Evolutionary conservation across 2,888 invertebrate species (phyloP), one percentile per base, ranked within the genome.

Genomic region (Sepioteuthis lessoniana): DNA sequence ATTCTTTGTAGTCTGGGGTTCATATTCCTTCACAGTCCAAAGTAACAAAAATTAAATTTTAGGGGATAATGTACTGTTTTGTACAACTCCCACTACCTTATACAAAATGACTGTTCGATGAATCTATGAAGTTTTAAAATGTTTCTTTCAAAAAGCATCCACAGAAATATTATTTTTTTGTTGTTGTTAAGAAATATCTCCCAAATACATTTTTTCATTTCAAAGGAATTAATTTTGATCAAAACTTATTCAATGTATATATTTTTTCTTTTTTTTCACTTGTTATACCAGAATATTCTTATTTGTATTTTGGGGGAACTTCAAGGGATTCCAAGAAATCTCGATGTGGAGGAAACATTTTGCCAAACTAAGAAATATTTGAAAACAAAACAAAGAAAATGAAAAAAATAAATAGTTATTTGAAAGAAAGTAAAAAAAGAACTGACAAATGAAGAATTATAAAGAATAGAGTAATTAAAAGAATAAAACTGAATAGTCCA

Each of bases 331-430:
- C 55, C 60, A 50, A 60, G 37, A 50, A 93, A 55, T 55, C 47
- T 93, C 93, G 93, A 93, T 93, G 93, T 93, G 38, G 50, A 55
- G 60, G 60, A 93, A 93, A 93, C 93, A 93, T 60, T 37, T 35
- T 60, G 50, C n/a, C 93, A 60, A 55, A 93, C 42, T 55, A 46
- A 92, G 46, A 92, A 42, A 92, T 31, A 92, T 91, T 91, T 38
- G 91, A 92, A 92, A 92, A 92, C 21, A 46, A 46, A 92, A 46
- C n/a, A 92, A 46, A 92, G 47, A 25, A 92, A 92, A 92, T 46
- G 46, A 46, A 47, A 92, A 7, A 31, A n/a, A 42, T 46, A 42
- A 76, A 76, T n/a, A 91, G 42, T 42, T 8, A 46, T 91, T 31
- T 16, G 10, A 38, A 46, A 47, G 46, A 8, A 92, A 31, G 46